Conservation (phyloP, 1,140 invertebrate species). For the Harlomillsia oculata region DNA sequence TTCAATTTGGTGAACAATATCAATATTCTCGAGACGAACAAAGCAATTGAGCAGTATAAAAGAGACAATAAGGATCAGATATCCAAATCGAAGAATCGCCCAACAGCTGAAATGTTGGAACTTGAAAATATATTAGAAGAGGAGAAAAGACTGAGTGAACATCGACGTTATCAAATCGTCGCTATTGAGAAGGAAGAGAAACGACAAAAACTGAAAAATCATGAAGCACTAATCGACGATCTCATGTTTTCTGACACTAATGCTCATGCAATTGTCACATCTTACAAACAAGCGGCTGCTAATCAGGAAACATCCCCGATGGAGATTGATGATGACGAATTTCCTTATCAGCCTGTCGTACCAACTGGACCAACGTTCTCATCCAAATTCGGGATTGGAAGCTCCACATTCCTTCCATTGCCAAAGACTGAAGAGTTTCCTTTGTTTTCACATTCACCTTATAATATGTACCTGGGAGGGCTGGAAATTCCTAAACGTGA, state of each 20-base stretch:
- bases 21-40: conserved; percentile 79
- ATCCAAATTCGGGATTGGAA: conserved; percentile 13
- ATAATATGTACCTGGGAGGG: conserved; percentile 54
- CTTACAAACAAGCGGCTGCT: conserved; percentile 60
- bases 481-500: conserved; percentile 56
- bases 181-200: conserved; percentile 64
- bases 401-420: conserved; percentile 49
- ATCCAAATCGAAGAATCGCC: conserved; percentile 43
- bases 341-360: conserved; percentile 4
- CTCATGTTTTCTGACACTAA: conserved; percentile 83
- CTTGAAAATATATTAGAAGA: conserved; percentile 78
- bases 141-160: conserved; percentile 62
- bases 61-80: conserved; percentile 86
- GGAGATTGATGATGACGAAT: conserved; percentile 29
- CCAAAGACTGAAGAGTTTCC: conserved; percentile 65
- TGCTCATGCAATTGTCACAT: conserved; percentile 75
- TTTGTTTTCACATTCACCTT: conserved; percentile 51
- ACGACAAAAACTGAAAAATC: conserved; percentile 68
- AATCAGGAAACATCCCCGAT: conserved; percentile 43
- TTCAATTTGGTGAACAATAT: conserved; percentile 87
- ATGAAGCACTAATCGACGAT: conserved; percentile 86
- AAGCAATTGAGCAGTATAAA: conserved; percentile 86
- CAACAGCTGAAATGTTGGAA: conserved; percentile 51
- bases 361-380: conserved; percentile 7
- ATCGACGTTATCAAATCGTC: conserved; percentile 51